These are phyloP conservation scores for Euproctis similis DNA, from an alignment of 2,888 invertebrate species.

Conservation along the genomic window DNA sequence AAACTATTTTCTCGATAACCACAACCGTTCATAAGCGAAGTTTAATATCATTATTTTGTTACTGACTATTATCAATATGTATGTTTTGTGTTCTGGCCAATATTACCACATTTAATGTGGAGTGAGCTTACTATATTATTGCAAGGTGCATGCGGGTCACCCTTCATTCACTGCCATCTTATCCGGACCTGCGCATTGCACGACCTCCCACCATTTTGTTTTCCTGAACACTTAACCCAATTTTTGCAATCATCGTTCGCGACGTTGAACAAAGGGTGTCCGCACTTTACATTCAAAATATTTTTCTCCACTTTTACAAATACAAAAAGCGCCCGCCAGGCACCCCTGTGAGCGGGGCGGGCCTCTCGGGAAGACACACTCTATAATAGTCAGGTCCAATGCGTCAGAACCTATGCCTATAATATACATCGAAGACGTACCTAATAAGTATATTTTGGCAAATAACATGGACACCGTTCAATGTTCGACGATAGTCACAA, in stretches of 20 bases:
- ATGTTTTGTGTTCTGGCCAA: constrained; percentile 43
- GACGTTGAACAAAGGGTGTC: constrained; percentile 54
- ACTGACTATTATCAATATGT: constrained; percentile 71
- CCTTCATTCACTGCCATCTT: constrained; percentile 45
- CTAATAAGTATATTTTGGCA: constrained; percentile 28
- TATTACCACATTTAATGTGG: constrained; percentile 53
- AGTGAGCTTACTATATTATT: constrained; percentile 49
- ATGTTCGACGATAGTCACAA: constrained; percentile 21
- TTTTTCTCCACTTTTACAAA: constrained; percentile 41
- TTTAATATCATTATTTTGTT: constrained; percentile 69
- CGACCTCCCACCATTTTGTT: constrained; percentile 59
- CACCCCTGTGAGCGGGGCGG: constrained; percentile 18
- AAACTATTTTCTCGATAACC: constrained; percentile 72
- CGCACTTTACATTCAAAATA: constrained; percentile 48
- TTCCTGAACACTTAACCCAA: constrained; percentile 66
- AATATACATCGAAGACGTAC: constrained; percentile 20
- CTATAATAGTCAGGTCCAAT: constrained; percentile 28
- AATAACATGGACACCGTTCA: constrained; percentile 22
- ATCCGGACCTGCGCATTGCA: constrained; percentile 53
- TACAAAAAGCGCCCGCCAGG: constrained; percentile 42
- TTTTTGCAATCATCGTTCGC: constrained; percentile 31
- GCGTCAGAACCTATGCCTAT: constrained; percentile 15
- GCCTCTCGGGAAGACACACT: constrained; percentile 43
- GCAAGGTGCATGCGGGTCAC: constrained; percentile 38
- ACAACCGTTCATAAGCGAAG: constrained; percentile 76